phyloP scores from a whole-genome alignment of 2,888 invertebrate species.

The Drosophila neutralis region DNA sequence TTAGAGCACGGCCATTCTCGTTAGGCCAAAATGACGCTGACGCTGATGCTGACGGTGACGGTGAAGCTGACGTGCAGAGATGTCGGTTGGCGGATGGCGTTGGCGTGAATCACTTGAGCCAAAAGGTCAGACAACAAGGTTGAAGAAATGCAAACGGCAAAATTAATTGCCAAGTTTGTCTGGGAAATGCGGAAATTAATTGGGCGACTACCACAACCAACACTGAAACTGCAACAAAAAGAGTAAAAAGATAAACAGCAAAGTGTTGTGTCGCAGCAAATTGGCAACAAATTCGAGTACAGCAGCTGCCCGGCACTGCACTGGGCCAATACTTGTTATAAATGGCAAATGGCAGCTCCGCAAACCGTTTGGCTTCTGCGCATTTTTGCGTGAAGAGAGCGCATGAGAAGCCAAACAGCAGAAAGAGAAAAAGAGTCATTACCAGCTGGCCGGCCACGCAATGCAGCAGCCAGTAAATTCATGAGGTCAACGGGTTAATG shows the following conservation, averaged over 20 bases:
- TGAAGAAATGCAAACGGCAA: slow-evolving; percentile 78
- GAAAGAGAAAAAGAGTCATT: slow-evolving; percentile 70
- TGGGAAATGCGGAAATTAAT: slow-evolving; percentile 81
- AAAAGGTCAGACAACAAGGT: slow-evolving; percentile 80
- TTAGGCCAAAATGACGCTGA: slow-evolving; percentile 56
- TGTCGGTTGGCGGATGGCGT: slow-evolving; percentile 57
- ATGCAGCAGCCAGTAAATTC: slow-evolving; percentile 56
- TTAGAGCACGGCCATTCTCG: slow-evolving; percentile 67
- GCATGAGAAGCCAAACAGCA: slow-evolving; percentile 13
- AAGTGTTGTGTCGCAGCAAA: slow-evolving; percentile 66
- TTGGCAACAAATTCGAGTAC: slow-evolving; percentile 74
- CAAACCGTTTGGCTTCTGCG: slow-evolving; percentile 75
- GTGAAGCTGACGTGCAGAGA: slow-evolving; percentile 44
- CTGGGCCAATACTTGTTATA: slow-evolving; percentile 66
- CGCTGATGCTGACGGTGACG: slow-evolving; percentile 39
- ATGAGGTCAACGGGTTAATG: slow-evolving; percentile 77
- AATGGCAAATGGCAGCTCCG: slow-evolving; percentile 65
- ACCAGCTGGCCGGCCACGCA: slow-evolving; percentile 69
- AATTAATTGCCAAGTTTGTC: slow-evolving; percentile 77
- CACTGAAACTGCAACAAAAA: slow-evolving; percentile 29
- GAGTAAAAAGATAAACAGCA: slow-evolving; percentile 33
- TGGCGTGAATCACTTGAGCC: slow-evolving; percentile 80
- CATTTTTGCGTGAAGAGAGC: slow-evolving; percentile 76
- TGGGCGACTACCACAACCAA: slow-evolving; percentile 61
- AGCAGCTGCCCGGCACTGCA: slow-evolving; percentile 33